Evolutionary conservation across 2,888 invertebrate genomes (phyloP), one percentile per base, ranked within the genome.

Genomic region (Conus canariensis): DNA sequence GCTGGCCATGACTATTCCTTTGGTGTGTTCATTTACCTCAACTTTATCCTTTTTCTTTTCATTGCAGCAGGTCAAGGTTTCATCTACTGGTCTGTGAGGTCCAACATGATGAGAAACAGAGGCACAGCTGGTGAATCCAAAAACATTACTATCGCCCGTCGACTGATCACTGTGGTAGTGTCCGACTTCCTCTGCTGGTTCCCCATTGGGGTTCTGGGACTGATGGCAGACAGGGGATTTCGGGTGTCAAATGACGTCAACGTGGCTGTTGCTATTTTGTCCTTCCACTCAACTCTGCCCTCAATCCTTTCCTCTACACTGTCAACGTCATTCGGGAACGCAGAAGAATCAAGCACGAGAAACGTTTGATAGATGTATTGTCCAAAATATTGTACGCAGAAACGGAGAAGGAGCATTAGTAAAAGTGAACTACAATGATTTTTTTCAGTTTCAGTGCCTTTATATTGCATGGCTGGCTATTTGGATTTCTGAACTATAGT

Each of bases 241-340:
- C 70, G 16, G 6, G 19, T 22, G 22, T 56, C 82, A 19, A 19
- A 9, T 45, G 82, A 82, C 5, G 56, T 82, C 16, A 82, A 56
- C 56, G 82, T 82, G 56, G 82, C 56, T 16, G 2, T 82, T 10
- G 82, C 56, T 19, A 19, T 82, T 0, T 82, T 14, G 82, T 82
- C 7, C 56, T 82, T 5, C 82, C 82, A 9, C 6, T 82, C 14
- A 82, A 82, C n/a, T 10, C 82, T 56, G 82, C 82, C 12, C 12
- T 82, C 82, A 82, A 82, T 19, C 82, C 82, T 19, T 56, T 82
- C 82, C 82, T 82, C 56, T 82, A 82, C 56, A 82, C 82, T 5
- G n/a, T 56, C 56, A 82, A 82, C 82, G n/a, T 82, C 82, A 16
- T 82, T 7, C 16, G 12, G 16, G 82, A 82, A 80, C 80, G 56